Evolutionary conservation across 2,113 vertebrate genomes (phyloP), one percentile per base, ranked within the genome.

Genomic region (Lasiurus borealis): DNA sequence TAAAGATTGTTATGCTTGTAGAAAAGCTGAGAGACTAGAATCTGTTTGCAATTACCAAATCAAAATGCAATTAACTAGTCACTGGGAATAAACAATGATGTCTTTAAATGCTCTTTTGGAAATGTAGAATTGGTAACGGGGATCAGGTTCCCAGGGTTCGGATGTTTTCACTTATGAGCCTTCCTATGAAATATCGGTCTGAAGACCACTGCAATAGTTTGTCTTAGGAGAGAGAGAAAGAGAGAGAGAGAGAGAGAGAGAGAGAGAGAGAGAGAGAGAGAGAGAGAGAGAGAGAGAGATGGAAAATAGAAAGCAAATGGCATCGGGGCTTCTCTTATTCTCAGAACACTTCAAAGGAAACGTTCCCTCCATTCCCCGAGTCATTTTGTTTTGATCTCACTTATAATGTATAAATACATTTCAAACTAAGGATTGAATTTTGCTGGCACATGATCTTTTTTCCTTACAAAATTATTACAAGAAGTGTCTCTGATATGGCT

Each of bases 31-130:
- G 94, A 97, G 91, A 91, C 64, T 87, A 36, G 27, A 85, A 95
- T 98, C 97, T 98, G 98, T 85, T 98, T 98, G 92, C 90, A 97
- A 94, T 98, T 98, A 98, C 87, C 81, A 97, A 98, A 98, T 98
- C 97, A 97, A 98, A 98, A 97, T 96, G 81, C 95, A 97, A 98
- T 98, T 98, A 97, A 97, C 82, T 83, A 95, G 91, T 97, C 97
- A 94, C 96, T 97, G 88, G 91, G 96, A 98, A 97, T 94, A 98
- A 98, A 98, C 97, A 98, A 97, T 91, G 87, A 97, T 98, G 97
- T 96, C 94, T 98, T 98, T 98, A 97, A 97, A 97, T 96, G 97
- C 93, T 72, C 48, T 95, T 97, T 98, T 97, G 93, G 88, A 98
- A 97, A 98, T 86, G 80, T 88, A 97, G 94, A 94, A 95, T 91